Percentiles rank a stretch among this genome's conserved stretches.
phyloP scores from a whole-genome alignment of 2,888 invertebrate species.

The Mythimna pallens region DNA sequence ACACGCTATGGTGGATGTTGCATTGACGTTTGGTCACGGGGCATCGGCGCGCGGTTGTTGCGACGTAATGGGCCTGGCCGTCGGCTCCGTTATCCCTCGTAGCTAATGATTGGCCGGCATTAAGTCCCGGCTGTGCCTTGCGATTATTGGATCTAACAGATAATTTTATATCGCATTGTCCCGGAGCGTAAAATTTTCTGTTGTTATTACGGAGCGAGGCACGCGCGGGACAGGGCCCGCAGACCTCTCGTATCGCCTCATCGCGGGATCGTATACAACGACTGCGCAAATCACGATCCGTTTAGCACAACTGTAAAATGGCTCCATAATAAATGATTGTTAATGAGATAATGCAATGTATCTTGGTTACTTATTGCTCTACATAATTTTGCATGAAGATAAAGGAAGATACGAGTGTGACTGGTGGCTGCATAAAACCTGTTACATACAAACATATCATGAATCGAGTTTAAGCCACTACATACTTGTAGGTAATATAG shows the following conservation, averaged over 20 bases:
- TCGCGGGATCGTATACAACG: slow-evolving; percentile 75
- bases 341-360: slow-evolving; percentile 53
- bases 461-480: background rate
- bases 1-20: slow-evolving; percentile 77
- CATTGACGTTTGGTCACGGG: slow-evolving; percentile 90
- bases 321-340: slow-evolving; percentile 55
- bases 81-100: slow-evolving; percentile 90
- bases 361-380: slow-evolving; percentile 16
- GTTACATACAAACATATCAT: background rate
- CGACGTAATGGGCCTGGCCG: slow-evolving; percentile 84
- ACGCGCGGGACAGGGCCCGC: slow-evolving; percentile 73
- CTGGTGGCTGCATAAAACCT: background rate
- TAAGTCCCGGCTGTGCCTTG: slow-evolving; percentile 89
- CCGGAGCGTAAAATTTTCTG: slow-evolving; percentile 90
- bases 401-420: background rate
- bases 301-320: slow-evolving; percentile 70
- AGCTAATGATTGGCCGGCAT: slow-evolving; percentile 91
- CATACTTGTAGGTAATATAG: no score
- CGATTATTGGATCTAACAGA: slow-evolving; percentile 91
- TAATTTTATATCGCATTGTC: slow-evolving; percentile 91
- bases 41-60: slow-evolving; percentile 78
- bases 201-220: slow-evolving; percentile 86
- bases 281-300: slow-evolving; percentile 77
- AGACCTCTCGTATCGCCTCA: slow-evolving; percentile 75
- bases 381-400: slow-evolving; percentile 22